Evolutionary conservation across 2,888 invertebrate genomes (phyloP).

Genomic region (Meandrusa payeni): DNA sequence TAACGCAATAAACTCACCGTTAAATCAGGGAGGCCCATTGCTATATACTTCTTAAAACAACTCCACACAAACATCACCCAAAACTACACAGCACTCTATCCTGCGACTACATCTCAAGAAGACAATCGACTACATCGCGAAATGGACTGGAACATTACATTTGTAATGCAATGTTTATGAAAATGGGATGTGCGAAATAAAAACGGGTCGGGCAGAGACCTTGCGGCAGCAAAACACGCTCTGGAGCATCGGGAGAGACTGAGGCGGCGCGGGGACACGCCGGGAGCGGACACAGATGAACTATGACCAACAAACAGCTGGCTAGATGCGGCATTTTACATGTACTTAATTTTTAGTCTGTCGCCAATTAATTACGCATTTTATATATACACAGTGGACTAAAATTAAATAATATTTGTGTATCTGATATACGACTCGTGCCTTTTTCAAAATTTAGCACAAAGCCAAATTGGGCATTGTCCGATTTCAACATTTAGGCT

Average conservation of each 20-base stretch:
- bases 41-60: slow-evolving; percentile 56
- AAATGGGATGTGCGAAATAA: slow-evolving; percentile 6
- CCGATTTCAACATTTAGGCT: too few relatives aligned
- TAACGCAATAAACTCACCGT: slow-evolving; percentile 68
- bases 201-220: slow-evolving; percentile 43
- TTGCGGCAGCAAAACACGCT: slow-evolving; percentile 75
- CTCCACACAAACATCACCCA: slow-evolving; percentile 71
- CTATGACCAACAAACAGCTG: slow-evolving; percentile 22
- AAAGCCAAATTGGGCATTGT: too few relatives aligned
- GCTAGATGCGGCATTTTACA: slow-evolving; percentile 44
- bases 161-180: slow-evolving; percentile 9
- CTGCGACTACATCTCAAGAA: slow-evolving; percentile 31
- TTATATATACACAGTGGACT: too few relatives aligned
- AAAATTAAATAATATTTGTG: too few relatives aligned
- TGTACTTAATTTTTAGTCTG: too few relatives aligned
- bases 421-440: too few relatives aligned
- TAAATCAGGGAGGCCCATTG: slow-evolving; percentile 72
- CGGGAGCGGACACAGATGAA: slow-evolving; percentile 21
- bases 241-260: slow-evolving; percentile 66
- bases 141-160: neutral
- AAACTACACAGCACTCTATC: slow-evolving; percentile 32
- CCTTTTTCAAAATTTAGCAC: too few relatives aligned
- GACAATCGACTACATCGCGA: slow-evolving; percentile 18
- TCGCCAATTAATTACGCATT: too few relatives aligned
- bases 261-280: slow-evolving; percentile 35